Conservation (phyloP, 2,797 vertebrate species). For the Luscinia luscinia region DNA sequence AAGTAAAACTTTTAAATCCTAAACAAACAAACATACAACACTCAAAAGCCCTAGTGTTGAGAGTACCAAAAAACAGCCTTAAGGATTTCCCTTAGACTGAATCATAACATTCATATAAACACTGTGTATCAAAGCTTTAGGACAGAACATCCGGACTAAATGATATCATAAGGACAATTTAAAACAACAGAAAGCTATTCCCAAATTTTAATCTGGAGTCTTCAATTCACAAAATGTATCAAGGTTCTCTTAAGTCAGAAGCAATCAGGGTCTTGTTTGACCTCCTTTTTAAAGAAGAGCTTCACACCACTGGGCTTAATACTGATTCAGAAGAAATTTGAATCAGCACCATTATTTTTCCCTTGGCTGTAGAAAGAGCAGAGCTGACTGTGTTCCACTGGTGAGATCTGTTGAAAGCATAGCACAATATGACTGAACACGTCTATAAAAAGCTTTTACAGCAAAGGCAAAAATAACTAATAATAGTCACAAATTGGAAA, state of each 20-base stretch:
- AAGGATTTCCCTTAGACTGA: background rate
- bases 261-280: constrained; percentile 13
- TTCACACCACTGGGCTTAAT: background rate
- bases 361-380: background rate
- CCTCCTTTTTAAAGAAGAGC: background rate
- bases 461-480: constrained; percentile 61
- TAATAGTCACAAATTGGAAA: constrained; percentile 59
- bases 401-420: constrained; percentile 22
- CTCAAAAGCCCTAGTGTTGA: background rate
- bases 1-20: rapidly evolving
- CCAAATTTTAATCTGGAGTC: background rate
- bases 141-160: background rate
- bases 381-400: background rate
- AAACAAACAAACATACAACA: background rate
- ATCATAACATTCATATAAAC: background rate
- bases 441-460: constrained; percentile 32
- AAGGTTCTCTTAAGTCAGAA: constrained; percentile 9
- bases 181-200: background rate
- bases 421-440: constrained; percentile 1
- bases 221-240: constrained; percentile 8
- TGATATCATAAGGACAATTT: background rate
- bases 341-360: constrained; percentile 47
- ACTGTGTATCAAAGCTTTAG: background rate
- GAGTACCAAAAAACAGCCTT: background rate
- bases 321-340: constrained; percentile 35